Base-by-base conservation (phyloP, 1,140 invertebrate genomes). In the Drosophila sp. region DNA sequence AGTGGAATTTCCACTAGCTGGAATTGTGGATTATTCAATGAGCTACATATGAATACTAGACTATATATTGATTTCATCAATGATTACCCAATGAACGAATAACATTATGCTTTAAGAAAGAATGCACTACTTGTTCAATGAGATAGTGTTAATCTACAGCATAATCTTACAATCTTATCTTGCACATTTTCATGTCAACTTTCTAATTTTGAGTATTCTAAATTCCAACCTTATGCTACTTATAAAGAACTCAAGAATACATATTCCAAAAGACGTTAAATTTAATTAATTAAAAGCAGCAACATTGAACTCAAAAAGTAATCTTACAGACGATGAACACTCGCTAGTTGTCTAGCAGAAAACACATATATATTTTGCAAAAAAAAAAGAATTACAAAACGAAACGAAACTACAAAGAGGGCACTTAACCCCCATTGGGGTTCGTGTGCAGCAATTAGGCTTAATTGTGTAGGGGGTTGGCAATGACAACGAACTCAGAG, bases 381-480 rank as follows among this genome's bases (percentile, higher is more conserved):
- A 43, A 9, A 16, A 7, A 41, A n/a, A 14, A 16, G n/a, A n/a
- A n/a, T n/a, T n/a, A n/a, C n/a, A n/a, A 14, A n/a, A 56, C 18
- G 41, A 64, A 48, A 43, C 21, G 50, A 43, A 45, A 40, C 48
- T 66, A 72, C 70, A 66, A 66, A 46, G 54, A 50, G 29, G 69
- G 32, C 81, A 86, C 81, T 87, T 87, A 66, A 76, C 75, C 78
- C 41, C 78, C 18, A 46, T 18, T 18, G n/a, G 38, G 16, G 58
- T 56, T 43, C 67, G 58, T 29, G 18, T 51, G 63, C 53, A 72
- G 48, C 80, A 77, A 86, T 86, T 76, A 70, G 56, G 36, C 61
- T 70, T 72, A 76, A 82, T 86, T 86, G 76, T 48, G 48, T 40
- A 7, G 13, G 16, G 11, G 21, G 34, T 25, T 46, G 46, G 16